These are phyloP conservation scores for Catajapyx aquilonaris DNA, from an alignment of 1,140 invertebrate genomes.

Conservation along the genomic window DNA sequence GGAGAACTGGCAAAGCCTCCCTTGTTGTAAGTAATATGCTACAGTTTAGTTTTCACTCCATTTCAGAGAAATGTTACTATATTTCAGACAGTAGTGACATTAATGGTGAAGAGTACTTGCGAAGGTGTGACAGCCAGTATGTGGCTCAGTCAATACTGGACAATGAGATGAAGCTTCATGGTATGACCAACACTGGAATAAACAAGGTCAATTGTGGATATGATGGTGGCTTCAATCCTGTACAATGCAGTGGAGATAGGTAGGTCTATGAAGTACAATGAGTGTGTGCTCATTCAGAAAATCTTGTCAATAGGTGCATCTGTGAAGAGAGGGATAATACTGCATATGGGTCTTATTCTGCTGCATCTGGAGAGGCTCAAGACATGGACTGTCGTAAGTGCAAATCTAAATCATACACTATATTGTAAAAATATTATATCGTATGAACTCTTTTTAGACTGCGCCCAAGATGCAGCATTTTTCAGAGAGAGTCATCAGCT, in stretches of 20 bases:
- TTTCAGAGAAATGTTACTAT: conserved; percentile 6
- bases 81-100: neutral
- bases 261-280: no score
- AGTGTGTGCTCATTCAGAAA: no score
- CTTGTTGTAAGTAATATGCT: conserved; percentile 1
- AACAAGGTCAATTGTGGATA: conserved; percentile 6
- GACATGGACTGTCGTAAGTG: no score
- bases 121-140: conserved; percentile 11
- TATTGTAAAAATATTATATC: no score
- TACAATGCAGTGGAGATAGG: neutral
- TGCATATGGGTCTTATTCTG: no score
- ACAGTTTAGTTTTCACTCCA: neutral
- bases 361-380: no score
- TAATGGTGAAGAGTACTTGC: conserved; percentile 6
- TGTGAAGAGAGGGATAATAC: no score
- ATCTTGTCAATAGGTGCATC: no score
- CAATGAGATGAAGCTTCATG: conserved; percentile 9
- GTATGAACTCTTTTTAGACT: no score
- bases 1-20: conserved; percentile 9
- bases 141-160: conserved; percentile 5
- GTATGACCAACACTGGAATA: conserved; percentile 1
- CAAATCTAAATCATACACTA: no score
- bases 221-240: conserved; percentile 9
- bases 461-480: no score
- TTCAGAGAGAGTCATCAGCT: no score